phyloP scores from a whole-genome alignment of 2,113 vertebrate species.

The Microtus montanus region DNA sequence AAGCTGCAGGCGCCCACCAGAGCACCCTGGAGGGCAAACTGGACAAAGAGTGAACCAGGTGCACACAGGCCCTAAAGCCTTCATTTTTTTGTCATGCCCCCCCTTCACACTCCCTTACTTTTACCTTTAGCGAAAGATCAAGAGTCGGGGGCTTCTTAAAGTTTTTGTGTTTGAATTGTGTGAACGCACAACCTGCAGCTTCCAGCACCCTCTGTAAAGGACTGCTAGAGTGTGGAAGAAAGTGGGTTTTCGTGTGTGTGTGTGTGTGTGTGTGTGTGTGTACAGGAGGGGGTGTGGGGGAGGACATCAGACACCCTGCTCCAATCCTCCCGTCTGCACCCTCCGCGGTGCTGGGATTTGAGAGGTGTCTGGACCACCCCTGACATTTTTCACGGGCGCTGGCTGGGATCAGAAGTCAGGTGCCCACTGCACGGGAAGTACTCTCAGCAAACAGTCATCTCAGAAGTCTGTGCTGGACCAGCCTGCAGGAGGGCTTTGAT shows the following conservation, averaged over 20 bases:
- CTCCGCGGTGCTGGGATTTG: not conserved
- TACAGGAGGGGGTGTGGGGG: not conserved
- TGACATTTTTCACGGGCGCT: not conserved
- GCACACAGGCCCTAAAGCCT: not conserved
- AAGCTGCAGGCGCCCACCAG: accelerated
- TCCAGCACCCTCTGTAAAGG: no score
- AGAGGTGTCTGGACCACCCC: no score
- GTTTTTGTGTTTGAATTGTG: accelerated
- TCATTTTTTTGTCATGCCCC: accelerated
- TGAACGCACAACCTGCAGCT: no score
- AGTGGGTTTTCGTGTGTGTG: not conserved
- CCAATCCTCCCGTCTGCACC: not conserved
- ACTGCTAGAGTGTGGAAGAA: accelerated
- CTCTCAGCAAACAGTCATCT: not conserved
- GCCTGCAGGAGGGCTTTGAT: not conserved
- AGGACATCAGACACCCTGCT: not conserved
- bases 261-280: not conserved
- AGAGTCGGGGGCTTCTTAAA: not conserved
- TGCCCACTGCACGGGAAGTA: no score
- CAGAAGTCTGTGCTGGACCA: no score
- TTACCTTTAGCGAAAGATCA: not conserved
- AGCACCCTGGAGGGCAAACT: not conserved
- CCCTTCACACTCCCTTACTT: not conserved
- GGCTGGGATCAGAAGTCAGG: not conserved
- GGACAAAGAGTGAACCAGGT: accelerated